Percentiles rank a stretch among this genome's conserved stretches.
phyloP scores from a whole-genome alignment of 2,797 vertebrate genomes.

The Enoplosus armatus region DNA sequence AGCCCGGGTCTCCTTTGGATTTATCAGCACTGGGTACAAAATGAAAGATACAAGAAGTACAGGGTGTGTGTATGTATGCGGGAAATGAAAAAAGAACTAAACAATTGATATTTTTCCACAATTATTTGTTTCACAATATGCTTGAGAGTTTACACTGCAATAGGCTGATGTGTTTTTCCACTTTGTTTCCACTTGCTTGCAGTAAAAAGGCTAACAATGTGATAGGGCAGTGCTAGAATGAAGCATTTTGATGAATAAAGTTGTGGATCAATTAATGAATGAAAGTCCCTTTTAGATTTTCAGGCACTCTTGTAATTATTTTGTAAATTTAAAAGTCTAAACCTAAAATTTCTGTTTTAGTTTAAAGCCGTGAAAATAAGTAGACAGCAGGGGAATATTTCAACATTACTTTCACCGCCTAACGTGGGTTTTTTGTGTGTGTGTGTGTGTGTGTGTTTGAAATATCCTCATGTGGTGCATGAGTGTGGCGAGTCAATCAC shows the following conservation, averaged over 20 bases:
- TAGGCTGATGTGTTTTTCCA: conserved; percentile 16
- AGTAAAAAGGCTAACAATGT: conserved; percentile 52
- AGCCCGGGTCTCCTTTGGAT: conserved; percentile 69
- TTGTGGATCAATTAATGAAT: conserved; percentile 28
- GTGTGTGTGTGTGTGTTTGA: conserved; percentile 38
- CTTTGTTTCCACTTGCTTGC: conserved; percentile 38
- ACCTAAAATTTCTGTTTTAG: too few relatives aligned
- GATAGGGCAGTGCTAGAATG: conserved; percentile 49
- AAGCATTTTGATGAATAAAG: conserved; percentile 48
- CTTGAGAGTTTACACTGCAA: conserved; percentile 42
- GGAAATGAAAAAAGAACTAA: conserved; percentile 21
- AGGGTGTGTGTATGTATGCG: conserved; percentile 19
- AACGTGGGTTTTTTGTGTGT: conserved; percentile 3
- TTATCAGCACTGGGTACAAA: conserved; percentile 65
- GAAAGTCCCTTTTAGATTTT: conserved; percentile 39
- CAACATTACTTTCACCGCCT: conserved; percentile 15
- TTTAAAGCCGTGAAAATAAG: conserved; percentile 28
- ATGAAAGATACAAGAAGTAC: conserved; percentile 38
- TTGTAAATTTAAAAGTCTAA: too few relatives aligned
- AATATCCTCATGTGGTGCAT: conserved; percentile 36
- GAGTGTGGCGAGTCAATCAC: conserved; percentile 50
- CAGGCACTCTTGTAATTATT: conserved; percentile 35
- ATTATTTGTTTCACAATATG: conserved; percentile 45
- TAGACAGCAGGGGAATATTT: conserved; percentile 33
- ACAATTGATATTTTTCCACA: not conserved